These are phyloP conservation scores for Cryptomyrus ogoouensis DNA, from an alignment of 2,113 vertebrate species.

Conservation along the genomic window DNA sequence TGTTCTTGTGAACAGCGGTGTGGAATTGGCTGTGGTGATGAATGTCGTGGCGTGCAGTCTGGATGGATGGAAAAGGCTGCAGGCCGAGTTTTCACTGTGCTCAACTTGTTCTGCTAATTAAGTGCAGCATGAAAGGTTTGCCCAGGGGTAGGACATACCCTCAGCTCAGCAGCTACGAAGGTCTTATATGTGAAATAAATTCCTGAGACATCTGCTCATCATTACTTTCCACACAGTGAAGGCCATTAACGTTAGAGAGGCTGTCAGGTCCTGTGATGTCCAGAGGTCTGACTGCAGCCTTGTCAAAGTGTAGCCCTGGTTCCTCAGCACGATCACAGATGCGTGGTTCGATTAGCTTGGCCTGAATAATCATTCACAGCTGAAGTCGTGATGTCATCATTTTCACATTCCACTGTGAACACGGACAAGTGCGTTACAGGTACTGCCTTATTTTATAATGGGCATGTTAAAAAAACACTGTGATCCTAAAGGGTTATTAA, in stretches of 20 bases:
- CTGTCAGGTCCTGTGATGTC: not conserved
- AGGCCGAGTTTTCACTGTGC: slow-evolving; percentile 58
- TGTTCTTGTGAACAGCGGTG: slow-evolving; percentile 33
- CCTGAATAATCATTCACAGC: not conserved
- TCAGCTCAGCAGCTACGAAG: slow-evolving; percentile 63
- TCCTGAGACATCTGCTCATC: slow-evolving; percentile 35
- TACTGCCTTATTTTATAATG: not conserved
- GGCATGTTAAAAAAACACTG: not conserved
- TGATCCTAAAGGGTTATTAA: not conserved
- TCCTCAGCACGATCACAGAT: not conserved
- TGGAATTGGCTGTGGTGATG: slow-evolving; percentile 48
- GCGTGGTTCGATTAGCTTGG: not conserved
- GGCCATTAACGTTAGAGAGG: not conserved
- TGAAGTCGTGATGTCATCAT: not conserved
- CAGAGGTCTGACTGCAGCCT: slow-evolving; percentile 24
- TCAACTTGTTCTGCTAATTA: slow-evolving; percentile 70
- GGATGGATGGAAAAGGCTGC: slow-evolving; percentile 59
- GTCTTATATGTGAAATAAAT: slow-evolving; percentile 59
- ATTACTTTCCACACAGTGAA: not conserved
- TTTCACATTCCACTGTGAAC: not conserved
- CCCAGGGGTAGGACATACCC: slow-evolving; percentile 53
- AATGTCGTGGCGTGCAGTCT: slow-evolving; percentile 57
- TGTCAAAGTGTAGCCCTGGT: not conserved
- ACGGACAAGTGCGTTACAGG: not conserved
- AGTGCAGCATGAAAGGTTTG: slow-evolving; percentile 64